A percentile compares a stretch with the other conserved stretches of the same genome.
Conservation (phyloP, 2,113 vertebrate genomes). For the Lynx canadensis region DNA sequence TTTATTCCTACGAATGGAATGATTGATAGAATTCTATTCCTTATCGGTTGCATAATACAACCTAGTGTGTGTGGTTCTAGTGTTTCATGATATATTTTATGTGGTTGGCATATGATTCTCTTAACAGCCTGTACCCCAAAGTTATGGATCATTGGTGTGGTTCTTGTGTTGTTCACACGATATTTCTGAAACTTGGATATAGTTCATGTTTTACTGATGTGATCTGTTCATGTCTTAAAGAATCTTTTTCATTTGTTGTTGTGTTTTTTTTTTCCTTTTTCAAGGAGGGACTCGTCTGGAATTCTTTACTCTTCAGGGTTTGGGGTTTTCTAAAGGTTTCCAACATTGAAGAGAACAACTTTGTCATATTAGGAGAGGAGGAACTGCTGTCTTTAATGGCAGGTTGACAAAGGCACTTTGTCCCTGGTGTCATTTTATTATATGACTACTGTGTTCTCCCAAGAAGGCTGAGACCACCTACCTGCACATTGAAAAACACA, state of each 20-base stretch:
- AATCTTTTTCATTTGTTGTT: slow-evolving; percentile 70
- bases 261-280: not conserved
- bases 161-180: slow-evolving; percentile 64
- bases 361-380: slow-evolving; percentile 43
- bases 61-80: slow-evolving; percentile 9
- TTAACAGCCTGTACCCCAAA: slow-evolving; percentile 11
- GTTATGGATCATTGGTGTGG: slow-evolving; percentile 63
- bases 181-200: slow-evolving; percentile 61
- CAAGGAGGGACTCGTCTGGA: slow-evolving; percentile 67
- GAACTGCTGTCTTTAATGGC: slow-evolving; percentile 19
- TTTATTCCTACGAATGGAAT: not conserved
- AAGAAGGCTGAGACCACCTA: slow-evolving; percentile 56
- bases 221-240: slow-evolving; percentile 59
- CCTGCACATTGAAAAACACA: slow-evolving; percentile 29
- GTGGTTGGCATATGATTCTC: slow-evolving; percentile 59
- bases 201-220: slow-evolving; percentile 65
- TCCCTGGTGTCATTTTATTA: slow-evolving; percentile 66
- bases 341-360: slow-evolving; percentile 65
- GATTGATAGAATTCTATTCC: slow-evolving; percentile 10
- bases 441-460: slow-evolving; percentile 40
- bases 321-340: slow-evolving; percentile 46
- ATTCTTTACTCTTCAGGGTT: slow-evolving; percentile 43
- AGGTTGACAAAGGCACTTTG: slow-evolving; percentile 61
- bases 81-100: slow-evolving; percentile 35
- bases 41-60: slow-evolving; percentile 52